These are phyloP conservation scores for Xiphorhynchus elegans DNA, from an alignment of 2,113 vertebrate genomes.

Conservation along the genomic window DNA sequence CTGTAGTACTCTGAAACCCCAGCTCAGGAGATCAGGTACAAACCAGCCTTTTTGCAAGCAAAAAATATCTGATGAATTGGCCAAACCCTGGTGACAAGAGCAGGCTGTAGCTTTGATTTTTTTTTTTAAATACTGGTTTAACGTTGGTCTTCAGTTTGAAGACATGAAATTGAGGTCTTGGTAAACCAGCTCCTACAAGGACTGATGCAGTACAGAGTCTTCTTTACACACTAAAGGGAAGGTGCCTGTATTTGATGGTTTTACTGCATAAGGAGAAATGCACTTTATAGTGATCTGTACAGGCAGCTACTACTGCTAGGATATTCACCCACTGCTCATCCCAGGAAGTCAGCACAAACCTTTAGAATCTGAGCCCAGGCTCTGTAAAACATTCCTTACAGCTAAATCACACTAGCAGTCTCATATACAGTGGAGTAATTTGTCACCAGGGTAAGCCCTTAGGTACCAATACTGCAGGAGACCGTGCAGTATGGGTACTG, in stretches of 20 bases:
- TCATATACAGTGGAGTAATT: background rate
- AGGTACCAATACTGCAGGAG: background rate
- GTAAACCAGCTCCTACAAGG: background rate
- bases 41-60: background rate
- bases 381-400: background rate
- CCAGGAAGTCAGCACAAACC: background rate
- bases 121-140: background rate
- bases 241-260: conserved; percentile 67
- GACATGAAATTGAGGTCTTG: background rate
- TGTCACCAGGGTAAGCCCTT: background rate
- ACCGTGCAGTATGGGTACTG: background rate
- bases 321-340: conserved; percentile 62
- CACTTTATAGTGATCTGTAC: conserved; percentile 59
- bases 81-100: background rate
- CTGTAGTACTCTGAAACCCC: background rate
- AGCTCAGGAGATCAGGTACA: background rate
- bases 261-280: conserved; percentile 69
- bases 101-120: background rate
- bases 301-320: conserved; percentile 68
- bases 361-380: background rate
- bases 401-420: background rate
- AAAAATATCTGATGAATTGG: background rate
- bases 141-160: background rate
- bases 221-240: conserved; percentile 21
- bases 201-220: background rate